phyloP scores from a whole-genome alignment of 2,888 invertebrate species.

The Heliconius aoede region DNA sequence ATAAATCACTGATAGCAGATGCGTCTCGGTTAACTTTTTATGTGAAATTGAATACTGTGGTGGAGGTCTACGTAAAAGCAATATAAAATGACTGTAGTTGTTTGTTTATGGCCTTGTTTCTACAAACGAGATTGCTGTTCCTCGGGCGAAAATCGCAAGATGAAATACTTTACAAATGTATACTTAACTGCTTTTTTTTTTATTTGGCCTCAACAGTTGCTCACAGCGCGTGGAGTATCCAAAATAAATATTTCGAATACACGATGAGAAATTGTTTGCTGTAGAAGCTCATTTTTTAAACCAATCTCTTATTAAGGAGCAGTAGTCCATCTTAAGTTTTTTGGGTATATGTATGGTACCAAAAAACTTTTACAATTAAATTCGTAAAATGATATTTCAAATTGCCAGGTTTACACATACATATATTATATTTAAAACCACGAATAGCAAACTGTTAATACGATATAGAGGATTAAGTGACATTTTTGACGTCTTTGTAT shows the following conservation, averaged over 20 bases:
- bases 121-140: slow-evolving; percentile 44
- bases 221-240: slow-evolving; percentile 20
- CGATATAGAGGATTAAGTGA: background rate
- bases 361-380: background rate
- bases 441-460: background rate
- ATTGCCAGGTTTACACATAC: background rate
- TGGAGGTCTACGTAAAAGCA: slow-evolving; percentile 42
- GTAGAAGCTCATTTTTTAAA: background rate
- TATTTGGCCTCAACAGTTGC: slow-evolving; percentile 22
- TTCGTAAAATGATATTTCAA: background rate
- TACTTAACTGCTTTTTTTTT: slow-evolving; percentile 24
- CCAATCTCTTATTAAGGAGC: background rate
- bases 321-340: background rate
- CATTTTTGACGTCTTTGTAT: background rate
- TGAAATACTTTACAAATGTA: slow-evolving; percentile 39
- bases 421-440: background rate
- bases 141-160: slow-evolving; percentile 44
- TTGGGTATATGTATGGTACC: background rate
- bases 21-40: slow-evolving; percentile 41
- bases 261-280: background rate
- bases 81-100: slow-evolving; percentile 37
- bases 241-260: slow-evolving; percentile 24
- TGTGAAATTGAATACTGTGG: slow-evolving; percentile 45
- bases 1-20: slow-evolving; percentile 44
- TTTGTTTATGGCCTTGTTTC: slow-evolving; percentile 42